Evolutionary conservation across 1,140 invertebrate genomes (phyloP), one percentile per base, ranked within the genome.

Genomic region (Stegodyphus mimosarum): DNA sequence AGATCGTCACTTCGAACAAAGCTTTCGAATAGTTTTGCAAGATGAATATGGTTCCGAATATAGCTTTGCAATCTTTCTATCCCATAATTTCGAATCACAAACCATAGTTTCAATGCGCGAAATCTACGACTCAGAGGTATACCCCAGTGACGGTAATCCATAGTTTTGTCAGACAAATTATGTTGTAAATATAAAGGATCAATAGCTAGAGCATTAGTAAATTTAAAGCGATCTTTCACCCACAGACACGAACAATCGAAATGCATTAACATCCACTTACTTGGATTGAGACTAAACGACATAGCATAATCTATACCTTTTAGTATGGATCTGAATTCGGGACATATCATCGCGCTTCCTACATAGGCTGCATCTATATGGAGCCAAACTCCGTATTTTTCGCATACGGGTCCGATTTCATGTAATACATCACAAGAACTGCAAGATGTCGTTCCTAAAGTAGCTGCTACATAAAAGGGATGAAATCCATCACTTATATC

Each of bases 291-390:
- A 90, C 97, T 97, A 89, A 98, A 97, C 0, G 96, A 98, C 86
- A 97, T 94, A 0, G 95, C 96, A 75, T 93, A 93, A 89, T 77
- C 63, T 9, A 84, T 33, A 11, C 81, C 81, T 50, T 66, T 50
- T 15, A 53, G 7, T 11, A 75, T 15, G 17, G 18, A 33, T 17
- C 81, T n/a, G 7, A 69, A 33, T 67, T 84, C 81, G 3, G 81
- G 81, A 49, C 72, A 77, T 13, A 84, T 52, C 33, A 84, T 9
- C 7, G 71, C 72, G 55, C 33, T 88, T 92, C 94, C 97, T 0
- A 97, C 97, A 90, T 99, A 99, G 2, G 97, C 97, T 1, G 97
- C 97, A 90, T 99, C 97, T 0, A 99, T 93, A 89, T 99, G 97
- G 2, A 98, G 90, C 96, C 97, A 99, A 3, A 98, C 89, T 18